phyloP scores from a whole-genome alignment of 2,113 vertebrate species.

The Equus quagga region DNA sequence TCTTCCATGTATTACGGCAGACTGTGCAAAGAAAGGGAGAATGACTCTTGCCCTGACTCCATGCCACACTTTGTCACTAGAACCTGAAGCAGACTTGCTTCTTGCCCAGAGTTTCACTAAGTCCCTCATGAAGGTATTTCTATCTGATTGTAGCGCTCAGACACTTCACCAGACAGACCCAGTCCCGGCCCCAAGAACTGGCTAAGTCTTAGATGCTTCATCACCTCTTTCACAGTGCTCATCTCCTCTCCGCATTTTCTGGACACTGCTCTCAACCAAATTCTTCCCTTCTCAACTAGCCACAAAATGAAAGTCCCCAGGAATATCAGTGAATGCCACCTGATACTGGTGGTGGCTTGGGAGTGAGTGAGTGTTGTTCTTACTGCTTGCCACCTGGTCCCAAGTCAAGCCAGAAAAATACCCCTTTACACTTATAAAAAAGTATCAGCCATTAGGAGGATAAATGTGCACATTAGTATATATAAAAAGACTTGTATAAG shows the following conservation, averaged over 20 bases:
- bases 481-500: not conserved
- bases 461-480: not conserved
- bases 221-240: not conserved
- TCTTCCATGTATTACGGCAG: fast-evolving
- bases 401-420: conserved; percentile 49
- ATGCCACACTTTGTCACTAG: not conserved
- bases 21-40: not conserved
- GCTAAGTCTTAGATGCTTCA: not conserved
- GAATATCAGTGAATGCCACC: not conserved
- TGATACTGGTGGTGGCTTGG: not conserved
- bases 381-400: not conserved
- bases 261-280: not conserved
- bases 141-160: not conserved
- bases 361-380: not conserved
- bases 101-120: not conserved
- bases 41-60: not conserved
- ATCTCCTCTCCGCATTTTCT: not conserved
- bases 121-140: not conserved
- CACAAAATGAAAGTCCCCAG: not conserved
- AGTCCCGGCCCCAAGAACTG: not conserved
- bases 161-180: not conserved
- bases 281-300: not conserved
- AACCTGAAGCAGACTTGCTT: not conserved
- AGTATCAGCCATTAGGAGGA: not conserved
- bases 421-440: conserved; percentile 23